These are phyloP conservation scores for Trichomycterus rosablanca DNA, from an alignment of 2,113 vertebrate genomes.

Conservation along the genomic window DNA sequence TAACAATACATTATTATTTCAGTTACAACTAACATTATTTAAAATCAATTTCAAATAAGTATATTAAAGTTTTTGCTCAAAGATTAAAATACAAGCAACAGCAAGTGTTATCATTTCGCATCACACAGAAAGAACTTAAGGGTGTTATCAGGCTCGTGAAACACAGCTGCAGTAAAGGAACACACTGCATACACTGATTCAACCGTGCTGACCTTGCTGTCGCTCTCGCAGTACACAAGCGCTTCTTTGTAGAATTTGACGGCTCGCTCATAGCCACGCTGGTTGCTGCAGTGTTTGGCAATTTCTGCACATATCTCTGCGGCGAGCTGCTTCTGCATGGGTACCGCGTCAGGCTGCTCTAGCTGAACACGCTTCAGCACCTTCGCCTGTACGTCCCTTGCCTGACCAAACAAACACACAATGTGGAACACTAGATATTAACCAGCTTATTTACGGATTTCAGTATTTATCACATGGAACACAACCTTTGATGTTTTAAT, in stretches of 20 bases:
- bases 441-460: too few relatives aligned
- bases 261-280: conserved; percentile 89
- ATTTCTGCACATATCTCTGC: conserved; percentile 94
- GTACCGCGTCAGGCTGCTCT: conserved; percentile 85
- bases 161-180: conserved; percentile 55
- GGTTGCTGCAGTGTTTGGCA: conserved; percentile 86
- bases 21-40: too few relatives aligned
- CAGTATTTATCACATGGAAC: too few relatives aligned
- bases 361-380: conserved; percentile 87
- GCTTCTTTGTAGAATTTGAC: conserved; percentile 99
- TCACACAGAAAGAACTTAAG: not conserved
- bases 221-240: conserved; percentile 91
- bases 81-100: too few relatives aligned
- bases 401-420: conserved; percentile 59
- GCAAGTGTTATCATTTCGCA: too few relatives aligned
- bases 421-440: not conserved
- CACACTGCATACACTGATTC: conserved; percentile 56
- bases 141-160: not conserved
- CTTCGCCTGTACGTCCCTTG: conserved; percentile 86
- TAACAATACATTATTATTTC: too few relatives aligned
- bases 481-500: not conserved
- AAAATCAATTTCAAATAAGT: too few relatives aligned
- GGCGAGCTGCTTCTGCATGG: conserved; percentile 84
- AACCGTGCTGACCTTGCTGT: conserved; percentile 85
- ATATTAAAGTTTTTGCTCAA: too few relatives aligned